phyloP scores from a whole-genome alignment of 2,797 vertebrate species.

The Clamator glandarius region DNA sequence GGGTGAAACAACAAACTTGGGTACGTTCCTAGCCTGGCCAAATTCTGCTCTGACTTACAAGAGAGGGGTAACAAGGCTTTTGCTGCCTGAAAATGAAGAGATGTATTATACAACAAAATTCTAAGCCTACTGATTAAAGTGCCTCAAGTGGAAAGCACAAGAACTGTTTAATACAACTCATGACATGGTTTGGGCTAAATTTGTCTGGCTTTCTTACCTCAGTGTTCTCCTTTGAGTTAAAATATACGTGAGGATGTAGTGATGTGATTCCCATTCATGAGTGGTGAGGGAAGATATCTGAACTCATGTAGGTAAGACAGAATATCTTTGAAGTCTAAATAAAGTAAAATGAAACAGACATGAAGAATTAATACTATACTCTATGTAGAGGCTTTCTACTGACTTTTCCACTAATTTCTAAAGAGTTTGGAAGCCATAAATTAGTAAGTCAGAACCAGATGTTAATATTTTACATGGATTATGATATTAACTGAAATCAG shows the following conservation, averaged over 20 bases:
- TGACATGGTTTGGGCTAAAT: neutral
- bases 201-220: neutral
- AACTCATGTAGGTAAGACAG: neutral
- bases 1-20: neutral
- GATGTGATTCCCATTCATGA: neutral
- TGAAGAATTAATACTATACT: neutral
- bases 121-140: neutral
- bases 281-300: neutral
- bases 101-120: neutral
- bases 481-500: neutral
- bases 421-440: neutral
- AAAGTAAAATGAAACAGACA: constrained; percentile 26
- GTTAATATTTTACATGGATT: neutral
- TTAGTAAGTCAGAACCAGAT: constrained; percentile 1
- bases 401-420: neutral
- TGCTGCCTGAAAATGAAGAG: neutral
- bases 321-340: constrained; percentile 20
- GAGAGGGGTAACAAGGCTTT: neutral
- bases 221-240: neutral
- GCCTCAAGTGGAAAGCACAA: neutral
- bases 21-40: neutral
- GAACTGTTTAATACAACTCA: neutral
- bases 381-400: neutral
- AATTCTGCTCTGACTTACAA: neutral
- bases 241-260: neutral